Conservation (phyloP, 1,140 invertebrate species). For the Zaprionus vittiger region DNA sequence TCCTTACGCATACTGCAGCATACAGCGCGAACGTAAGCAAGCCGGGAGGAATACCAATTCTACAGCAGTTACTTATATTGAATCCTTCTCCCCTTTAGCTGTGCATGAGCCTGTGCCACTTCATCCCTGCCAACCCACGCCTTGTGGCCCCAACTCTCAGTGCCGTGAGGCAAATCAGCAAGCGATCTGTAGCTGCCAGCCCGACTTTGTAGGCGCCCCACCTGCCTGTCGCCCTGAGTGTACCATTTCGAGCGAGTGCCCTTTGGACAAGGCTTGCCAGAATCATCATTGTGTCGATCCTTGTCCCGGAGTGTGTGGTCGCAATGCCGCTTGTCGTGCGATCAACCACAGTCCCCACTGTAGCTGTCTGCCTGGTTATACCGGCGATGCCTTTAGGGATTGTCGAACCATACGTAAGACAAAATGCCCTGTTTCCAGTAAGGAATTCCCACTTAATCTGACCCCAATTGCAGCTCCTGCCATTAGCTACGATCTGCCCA, state of each 20-base stretch:
- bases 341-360: conserved; percentile 94
- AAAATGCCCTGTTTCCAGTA: no score
- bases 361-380: conserved; percentile 90
- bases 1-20: conserved; percentile 87
- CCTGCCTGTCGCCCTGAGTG: conserved; percentile 93
- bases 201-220: conserved; percentile 90
- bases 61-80: conserved; percentile 4
- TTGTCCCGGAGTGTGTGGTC: conserved; percentile 92
- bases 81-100: conserved; percentile 35
- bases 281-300: conserved; percentile 94
- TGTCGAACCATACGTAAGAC: conserved; percentile 87
- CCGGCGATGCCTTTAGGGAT: conserved; percentile 92
- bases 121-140: conserved; percentile 89
- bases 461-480: conserved; percentile 48
- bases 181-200: conserved; percentile 91
- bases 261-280: conserved; percentile 90
- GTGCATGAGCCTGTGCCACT: conserved; percentile 54
- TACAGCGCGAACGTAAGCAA: conserved; percentile 87
- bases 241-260: conserved; percentile 92
- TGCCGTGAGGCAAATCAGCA: conserved; percentile 90
- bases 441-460: background rate
- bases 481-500: conserved; percentile 58
- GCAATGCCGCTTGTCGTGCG: conserved; percentile 91
- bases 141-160: conserved; percentile 92
- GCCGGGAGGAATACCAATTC: background rate